Evolutionary conservation across 1,140 invertebrate species (phyloP), one percentile per base, ranked within the genome.

Genomic region (Penaeus chinensis): DNA sequence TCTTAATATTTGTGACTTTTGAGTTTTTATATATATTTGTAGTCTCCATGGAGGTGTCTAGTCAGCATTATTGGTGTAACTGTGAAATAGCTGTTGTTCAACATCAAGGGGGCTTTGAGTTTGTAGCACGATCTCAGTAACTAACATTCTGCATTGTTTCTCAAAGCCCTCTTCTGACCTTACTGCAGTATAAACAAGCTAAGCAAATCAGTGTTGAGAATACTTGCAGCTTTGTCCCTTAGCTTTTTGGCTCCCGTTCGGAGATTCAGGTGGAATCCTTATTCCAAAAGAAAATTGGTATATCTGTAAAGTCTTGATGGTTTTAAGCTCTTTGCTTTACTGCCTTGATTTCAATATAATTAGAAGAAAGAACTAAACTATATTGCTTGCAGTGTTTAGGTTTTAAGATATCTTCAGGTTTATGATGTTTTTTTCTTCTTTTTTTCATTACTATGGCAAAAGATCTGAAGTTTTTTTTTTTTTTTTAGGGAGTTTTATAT

Each of bases 31-130:
- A 78, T 78, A 85, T 78, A 85, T 78, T 47, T 85, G 74, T 77
- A 78, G 71, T 85, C 71, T 85, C 74, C 83, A 61, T 87, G 86
- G 86, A 87, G 86, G 86, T 87, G 80, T 87, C 86, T 87, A 87
- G 86, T 87, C 86, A 87, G 83, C 86, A 74, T 81, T 82, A 74
- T 82, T 76, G 86, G 80, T 82, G 80, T 82, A 47, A 82, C 74
- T 82, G 81, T 82, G 63, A 82, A 82, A 65, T 82, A 82, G 81
- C 63, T 82, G 81, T 82, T 82, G 81, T 82, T 65, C 81, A 82
- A 69, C 60, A 42, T 42, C 24, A 82, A 82, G 81, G 69, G 81
- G 81, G 81, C 81, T 82, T 82, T 82, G 81, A 82, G 81, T 69
- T 69, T 82, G 81, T 69, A 62, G 81, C 81, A 82, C 81, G 81